Conservation (phyloP, 2,797 vertebrate species). For the Triplophysa bombifrons region DNA sequence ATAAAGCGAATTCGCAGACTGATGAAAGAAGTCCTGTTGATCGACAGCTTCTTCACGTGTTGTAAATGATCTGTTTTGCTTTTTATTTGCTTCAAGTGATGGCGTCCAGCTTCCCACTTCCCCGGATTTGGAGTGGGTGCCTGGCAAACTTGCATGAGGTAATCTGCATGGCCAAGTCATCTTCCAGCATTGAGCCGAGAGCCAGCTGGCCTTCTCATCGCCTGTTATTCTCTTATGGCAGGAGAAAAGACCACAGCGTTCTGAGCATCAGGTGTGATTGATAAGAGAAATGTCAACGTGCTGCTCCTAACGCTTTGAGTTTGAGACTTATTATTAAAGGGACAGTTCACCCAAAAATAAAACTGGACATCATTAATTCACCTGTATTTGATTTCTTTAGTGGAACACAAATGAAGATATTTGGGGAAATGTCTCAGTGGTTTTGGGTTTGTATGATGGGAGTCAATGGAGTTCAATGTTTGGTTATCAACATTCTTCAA, state of each 20-base stretch:
- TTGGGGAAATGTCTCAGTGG: too few relatives aligned
- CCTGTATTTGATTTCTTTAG: too few relatives aligned
- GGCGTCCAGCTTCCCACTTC: background rate
- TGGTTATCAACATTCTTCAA: too few relatives aligned
- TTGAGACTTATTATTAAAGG: too few relatives aligned
- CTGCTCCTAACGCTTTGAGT: too few relatives aligned
- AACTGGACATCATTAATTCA: too few relatives aligned
- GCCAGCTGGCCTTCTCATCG: constrained; percentile 9
- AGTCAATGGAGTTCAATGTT: too few relatives aligned
- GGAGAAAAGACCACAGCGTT: background rate
- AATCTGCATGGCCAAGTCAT: background rate
- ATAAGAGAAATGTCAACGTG: background rate
- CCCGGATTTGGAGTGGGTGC: background rate
- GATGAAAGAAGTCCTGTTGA: background rate
- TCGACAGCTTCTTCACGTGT: background rate
- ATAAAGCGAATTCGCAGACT: background rate
- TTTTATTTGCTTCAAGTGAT: constrained; percentile 8
- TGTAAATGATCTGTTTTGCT: background rate
- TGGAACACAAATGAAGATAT: too few relatives aligned
- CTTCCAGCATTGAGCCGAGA: background rate
- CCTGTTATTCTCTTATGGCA: background rate
- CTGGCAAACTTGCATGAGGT: constrained; percentile 33
- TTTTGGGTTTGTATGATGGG: too few relatives aligned
- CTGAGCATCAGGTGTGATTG: background rate
- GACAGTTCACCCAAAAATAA: too few relatives aligned